Conservation (phyloP, 2,113 vertebrate species). For the Toxotes jaculatrix region DNA sequence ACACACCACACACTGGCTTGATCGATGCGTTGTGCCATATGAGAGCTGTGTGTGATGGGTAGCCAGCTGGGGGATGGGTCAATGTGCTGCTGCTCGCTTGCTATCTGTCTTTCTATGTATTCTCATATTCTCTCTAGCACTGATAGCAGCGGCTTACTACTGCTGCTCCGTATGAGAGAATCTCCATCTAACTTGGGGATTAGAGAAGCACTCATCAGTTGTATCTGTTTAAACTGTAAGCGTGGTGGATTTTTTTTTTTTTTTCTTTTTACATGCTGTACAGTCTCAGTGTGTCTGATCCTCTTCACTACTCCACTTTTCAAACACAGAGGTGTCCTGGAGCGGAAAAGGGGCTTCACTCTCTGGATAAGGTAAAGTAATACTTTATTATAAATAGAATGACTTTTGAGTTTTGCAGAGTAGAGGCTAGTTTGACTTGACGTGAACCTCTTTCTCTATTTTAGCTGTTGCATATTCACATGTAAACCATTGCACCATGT, state of each 20-base stretch:
- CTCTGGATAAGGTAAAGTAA: slow-evolving; percentile 62
- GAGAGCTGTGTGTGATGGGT: slow-evolving; percentile 73
- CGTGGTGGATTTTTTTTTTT: slow-evolving; percentile 29
- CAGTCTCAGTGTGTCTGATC: slow-evolving; percentile 23
- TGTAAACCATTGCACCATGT: not conserved
- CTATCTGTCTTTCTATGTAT: slow-evolving; percentile 43
- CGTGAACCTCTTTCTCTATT: not conserved
- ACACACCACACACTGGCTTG: slow-evolving; percentile 52
- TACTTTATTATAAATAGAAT: not conserved
- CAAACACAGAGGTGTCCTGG: slow-evolving; percentile 34
- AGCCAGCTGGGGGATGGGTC: slow-evolving; percentile 75
- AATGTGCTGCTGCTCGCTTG: slow-evolving; percentile 51
- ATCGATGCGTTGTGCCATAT: slow-evolving; percentile 69
- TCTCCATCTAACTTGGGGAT: slow-evolving; percentile 42
- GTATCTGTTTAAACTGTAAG: slow-evolving; percentile 20
- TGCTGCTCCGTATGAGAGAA: slow-evolving; percentile 32
- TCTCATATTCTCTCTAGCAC: slow-evolving; percentile 43
- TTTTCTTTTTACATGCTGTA: slow-evolving; percentile 15
- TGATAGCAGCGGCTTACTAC: slow-evolving; percentile 34
- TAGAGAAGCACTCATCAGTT: slow-evolving; percentile 28
- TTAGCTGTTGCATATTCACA: not conserved
- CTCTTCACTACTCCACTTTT: slow-evolving; percentile 2
- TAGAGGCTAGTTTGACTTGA: not conserved
- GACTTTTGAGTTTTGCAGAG: not conserved
- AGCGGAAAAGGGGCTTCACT: slow-evolving; percentile 31